Conservation (phyloP, 1,140 invertebrate genomes). For the Aethina tumida region DNA sequence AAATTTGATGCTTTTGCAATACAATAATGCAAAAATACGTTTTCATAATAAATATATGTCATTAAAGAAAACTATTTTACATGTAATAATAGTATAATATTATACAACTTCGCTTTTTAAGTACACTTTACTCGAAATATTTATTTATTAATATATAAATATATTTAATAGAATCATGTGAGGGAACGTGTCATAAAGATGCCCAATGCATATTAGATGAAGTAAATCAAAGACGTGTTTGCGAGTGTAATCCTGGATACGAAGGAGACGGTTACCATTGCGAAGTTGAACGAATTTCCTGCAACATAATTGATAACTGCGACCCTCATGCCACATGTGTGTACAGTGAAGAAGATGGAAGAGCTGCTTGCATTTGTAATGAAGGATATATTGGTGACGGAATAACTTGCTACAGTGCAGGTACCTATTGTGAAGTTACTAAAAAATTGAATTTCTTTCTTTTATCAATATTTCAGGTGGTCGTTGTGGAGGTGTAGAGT, state of each 20-base stretch:
- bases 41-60: no score
- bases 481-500: constrained; percentile 59
- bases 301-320: constrained; percentile 55
- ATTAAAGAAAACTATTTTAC: no score
- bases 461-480: constrained; percentile 14
- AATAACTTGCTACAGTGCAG: constrained; percentile 38
- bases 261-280: constrained; percentile 72
- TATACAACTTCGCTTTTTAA: no score
- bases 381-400: constrained; percentile 74
- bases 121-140: no score
- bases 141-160: no score
- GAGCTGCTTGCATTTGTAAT: constrained; percentile 67
- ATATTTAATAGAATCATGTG: no score
- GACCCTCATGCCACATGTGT: constrained; percentile 63
- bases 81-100: no score
- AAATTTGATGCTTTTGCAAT: no score
- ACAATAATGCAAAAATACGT: no score
- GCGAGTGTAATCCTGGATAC: constrained; percentile 70
- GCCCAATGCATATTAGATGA: constrained; percentile 62
- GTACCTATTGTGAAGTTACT: constrained; percentile 7
- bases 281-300: constrained; percentile 51
- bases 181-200: constrained; percentile 68
- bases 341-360: constrained; percentile 50
- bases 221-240: constrained; percentile 49
- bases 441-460: constrained; percentile 2